Percentiles rank a stretch among this genome's conserved stretches.
Conservation (phyloP, 2,888 invertebrate species). For the Drosophila mettleri region DNA sequence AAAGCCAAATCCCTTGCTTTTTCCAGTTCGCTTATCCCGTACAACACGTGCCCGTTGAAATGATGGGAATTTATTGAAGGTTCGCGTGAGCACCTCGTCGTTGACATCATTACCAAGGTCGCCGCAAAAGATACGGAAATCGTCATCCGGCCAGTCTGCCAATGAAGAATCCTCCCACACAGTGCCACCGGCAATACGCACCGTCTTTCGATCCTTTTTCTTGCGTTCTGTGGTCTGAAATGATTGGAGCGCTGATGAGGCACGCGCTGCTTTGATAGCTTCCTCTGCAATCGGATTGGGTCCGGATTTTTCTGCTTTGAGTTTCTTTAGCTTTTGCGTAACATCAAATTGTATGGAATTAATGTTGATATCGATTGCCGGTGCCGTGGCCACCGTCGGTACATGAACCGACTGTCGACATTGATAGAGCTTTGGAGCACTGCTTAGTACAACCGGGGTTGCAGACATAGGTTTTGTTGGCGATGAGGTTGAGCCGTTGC, state of each 20-base stretch:
- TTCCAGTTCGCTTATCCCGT: conserved; percentile 97
- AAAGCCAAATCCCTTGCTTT: conserved; percentile 99
- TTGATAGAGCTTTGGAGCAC: conserved; percentile 89
- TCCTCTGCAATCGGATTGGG: conserved; percentile 88
- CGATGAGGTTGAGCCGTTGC: conserved; percentile 36
- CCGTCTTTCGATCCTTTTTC: conserved; percentile 86
- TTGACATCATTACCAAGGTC: conserved; percentile 99
- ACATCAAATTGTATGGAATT: conserved; percentile 87
- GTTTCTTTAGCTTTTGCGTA: conserved; percentile 87
- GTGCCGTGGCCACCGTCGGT: conserved; percentile 79
- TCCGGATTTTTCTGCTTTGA: conserved; percentile 88
- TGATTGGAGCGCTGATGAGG: conserved; percentile 87
- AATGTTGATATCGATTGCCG: conserved; percentile 85
- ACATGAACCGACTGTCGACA: conserved; percentile 86
- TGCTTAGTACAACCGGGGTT: conserved; percentile 88
- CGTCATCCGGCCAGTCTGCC: conserved; percentile 98
- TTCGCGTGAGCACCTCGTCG: conserved; percentile 97
- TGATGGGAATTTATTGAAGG: conserved; percentile 96
- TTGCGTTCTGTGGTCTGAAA: conserved; percentile 86
- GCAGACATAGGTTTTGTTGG: conserved; percentile 63
- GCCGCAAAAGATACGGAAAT: conserved; percentile 99
- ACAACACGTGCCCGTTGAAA: conserved; percentile 98
- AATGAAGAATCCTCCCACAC: conserved; percentile 98
- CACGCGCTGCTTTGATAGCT: conserved; percentile 88
- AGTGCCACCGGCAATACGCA: conserved; percentile 96